Evolutionary conservation across 2,113 vertebrate genomes (phyloP), one percentile per base, ranked within the genome.

Genomic region (Puffinus mauretanicus): DNA sequence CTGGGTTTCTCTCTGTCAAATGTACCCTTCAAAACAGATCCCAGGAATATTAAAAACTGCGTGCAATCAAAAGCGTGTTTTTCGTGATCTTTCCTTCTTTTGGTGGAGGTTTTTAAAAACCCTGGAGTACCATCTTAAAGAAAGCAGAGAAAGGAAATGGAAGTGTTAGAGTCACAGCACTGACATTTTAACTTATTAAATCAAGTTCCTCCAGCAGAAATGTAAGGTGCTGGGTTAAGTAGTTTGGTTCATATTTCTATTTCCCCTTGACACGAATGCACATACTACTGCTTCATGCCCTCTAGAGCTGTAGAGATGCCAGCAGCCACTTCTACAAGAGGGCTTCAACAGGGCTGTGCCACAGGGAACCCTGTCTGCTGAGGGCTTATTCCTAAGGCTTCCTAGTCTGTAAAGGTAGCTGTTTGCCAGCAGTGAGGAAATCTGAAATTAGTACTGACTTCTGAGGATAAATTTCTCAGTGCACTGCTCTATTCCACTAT

Each of bases 1-100:
- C 97, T 88, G 96, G 57, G 49, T 78, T 96, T 95, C 96, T 97
- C 95, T 73, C 94, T 82, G 95, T 96, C 96, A 93, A 97, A 96
- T 80, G 90, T 34, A 90, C 91, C 96, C 97, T 96, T 95, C 93
- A 96, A 96, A 96, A 90, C 88, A 70, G 85, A 90, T 83, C 96
- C 94, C 40, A 98, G 96, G 97, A 97, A 96, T 93, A 97, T 71
- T 82, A 92, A 95, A 94, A 96, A 57, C 90, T 49, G 66, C 3
- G 0, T 9, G 93, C 92, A 86, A 89, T 17, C 72, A 96, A 88
- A 30, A 61, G 58, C 12, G 3, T 52, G 47, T 18, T 96, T 94
- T 86, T 25, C 4, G 0, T 36, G 61, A 82, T 90, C 75, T 12
- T 84, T 30, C 64, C 57, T 11, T 51, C 88, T 86, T 94, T 55